Evolutionary conservation across 2,797 vertebrate species (phyloP).

Genomic region (Enteromius afrohamiltoni): DNA sequence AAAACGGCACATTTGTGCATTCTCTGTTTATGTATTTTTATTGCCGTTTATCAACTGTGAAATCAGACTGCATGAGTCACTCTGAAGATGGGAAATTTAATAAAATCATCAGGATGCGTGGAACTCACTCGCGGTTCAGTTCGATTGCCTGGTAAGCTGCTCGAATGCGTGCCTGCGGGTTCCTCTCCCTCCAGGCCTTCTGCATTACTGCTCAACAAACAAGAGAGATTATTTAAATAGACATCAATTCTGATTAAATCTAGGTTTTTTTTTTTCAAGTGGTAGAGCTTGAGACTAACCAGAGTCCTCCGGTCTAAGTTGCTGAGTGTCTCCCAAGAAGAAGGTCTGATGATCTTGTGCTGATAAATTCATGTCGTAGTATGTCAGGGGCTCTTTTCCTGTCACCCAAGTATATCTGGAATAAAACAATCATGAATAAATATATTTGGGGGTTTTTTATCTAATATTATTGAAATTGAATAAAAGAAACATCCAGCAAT

Average conservation of each 20-base stretch:
- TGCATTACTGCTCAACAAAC: constrained; percentile 88
- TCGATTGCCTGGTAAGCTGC: constrained; percentile 97
- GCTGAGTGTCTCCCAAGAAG: constrained; percentile 94
- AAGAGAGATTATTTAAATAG: background rate
- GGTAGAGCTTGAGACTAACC: constrained; percentile 76
- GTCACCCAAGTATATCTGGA: constrained; percentile 97
- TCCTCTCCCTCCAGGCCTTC: constrained; percentile 98
- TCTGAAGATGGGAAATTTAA: background rate
- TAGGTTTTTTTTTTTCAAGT: background rate
- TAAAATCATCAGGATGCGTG: background rate
- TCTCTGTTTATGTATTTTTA: too few relatives aligned
- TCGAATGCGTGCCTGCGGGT: constrained; percentile 95
- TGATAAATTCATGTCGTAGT: constrained; percentile 98
- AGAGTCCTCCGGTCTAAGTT: constrained; percentile 90
- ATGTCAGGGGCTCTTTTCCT: constrained; percentile 96
- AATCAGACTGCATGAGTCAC: background rate
- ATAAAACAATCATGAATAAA: background rate
- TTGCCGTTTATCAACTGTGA: background rate
- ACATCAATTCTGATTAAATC: background rate
- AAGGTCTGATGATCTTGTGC: constrained; percentile 99
- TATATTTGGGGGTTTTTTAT: background rate
- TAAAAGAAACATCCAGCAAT: background rate
- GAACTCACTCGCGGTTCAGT: constrained; percentile 94
- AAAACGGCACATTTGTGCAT: background rate
- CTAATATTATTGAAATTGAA: background rate